phyloP scores from a whole-genome alignment of 2,888 invertebrate species.

The Caenorhabditis wallacei region DNA sequence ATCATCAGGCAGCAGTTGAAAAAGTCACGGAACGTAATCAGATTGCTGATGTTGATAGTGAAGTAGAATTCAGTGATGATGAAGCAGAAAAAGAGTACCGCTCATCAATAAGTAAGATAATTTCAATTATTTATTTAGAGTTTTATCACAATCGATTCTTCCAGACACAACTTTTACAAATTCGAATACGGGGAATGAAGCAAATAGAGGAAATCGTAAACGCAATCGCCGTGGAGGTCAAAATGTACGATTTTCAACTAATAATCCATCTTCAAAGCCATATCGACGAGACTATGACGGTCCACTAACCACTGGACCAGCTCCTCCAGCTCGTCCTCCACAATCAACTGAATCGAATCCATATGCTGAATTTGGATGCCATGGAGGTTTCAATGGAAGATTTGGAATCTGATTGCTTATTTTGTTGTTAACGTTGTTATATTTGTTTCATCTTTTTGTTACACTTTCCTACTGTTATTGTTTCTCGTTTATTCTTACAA shows the following conservation, averaged over 20 bases:
- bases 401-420: conserved; percentile 48
- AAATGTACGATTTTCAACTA: conserved; percentile 36
- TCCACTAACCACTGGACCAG: not conserved
- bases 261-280: conserved; percentile 7
- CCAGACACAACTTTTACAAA: too few relatives aligned
- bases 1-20: conserved; percentile 43
- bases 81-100: conserved; percentile 53
- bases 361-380: conserved; percentile 63
- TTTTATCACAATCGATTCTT: too few relatives aligned
- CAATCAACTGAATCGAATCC: conserved; percentile 47
- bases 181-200: too few relatives aligned
- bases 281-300: conserved; percentile 40
- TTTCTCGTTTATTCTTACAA: not conserved
- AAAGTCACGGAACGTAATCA: conserved; percentile 1
- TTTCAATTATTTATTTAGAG: not conserved
- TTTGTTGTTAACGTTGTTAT: not conserved
- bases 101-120: not conserved
- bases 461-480: conserved; percentile 2
- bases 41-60: conserved; percentile 31
- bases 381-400: conserved; percentile 30
- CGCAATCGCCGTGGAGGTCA: conserved; percentile 43
- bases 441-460: conserved; percentile 7
- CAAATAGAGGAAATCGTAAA: conserved; percentile 26
- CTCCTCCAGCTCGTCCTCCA: conserved; percentile 5
- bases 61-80: conserved; percentile 67